These are phyloP conservation scores for Chlorodrepanis virens DNA, from an alignment of 2,113 vertebrate genomes.

Conservation along the genomic window DNA sequence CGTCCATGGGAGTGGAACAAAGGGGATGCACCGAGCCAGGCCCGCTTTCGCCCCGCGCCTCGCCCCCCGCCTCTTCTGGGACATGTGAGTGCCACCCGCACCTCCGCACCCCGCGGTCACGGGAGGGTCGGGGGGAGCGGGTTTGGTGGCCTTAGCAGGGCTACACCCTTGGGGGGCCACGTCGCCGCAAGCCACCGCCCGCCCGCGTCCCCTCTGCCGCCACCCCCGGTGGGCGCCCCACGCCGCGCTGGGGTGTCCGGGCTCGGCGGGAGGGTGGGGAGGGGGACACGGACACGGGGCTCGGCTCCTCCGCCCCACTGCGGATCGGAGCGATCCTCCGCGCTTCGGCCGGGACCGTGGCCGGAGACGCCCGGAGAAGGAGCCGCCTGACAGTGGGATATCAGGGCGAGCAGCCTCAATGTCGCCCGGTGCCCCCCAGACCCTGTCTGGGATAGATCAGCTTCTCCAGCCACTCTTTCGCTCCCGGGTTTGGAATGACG, in stretches of 20 bases:
- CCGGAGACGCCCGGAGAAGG: background rate
- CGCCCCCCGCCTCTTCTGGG: background rate
- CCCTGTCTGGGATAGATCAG: background rate
- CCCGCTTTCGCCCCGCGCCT: background rate
- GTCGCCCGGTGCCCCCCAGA: background rate
- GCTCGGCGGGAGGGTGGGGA: background rate
- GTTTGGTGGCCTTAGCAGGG: background rate
- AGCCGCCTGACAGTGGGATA: background rate
- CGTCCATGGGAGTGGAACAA: constrained; percentile 66
- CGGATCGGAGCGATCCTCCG: background rate
- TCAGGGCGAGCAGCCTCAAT: background rate
- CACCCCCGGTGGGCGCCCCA: background rate
- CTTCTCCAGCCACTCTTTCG: background rate
- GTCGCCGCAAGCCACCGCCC: background rate
- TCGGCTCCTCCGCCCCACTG: background rate
- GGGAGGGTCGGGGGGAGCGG: background rate
- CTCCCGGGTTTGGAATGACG: background rate
- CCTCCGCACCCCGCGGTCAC: background rate
- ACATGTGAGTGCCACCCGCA: constrained; percentile 43
- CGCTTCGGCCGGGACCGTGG: background rate
- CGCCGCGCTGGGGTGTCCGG: background rate
- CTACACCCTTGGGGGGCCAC: background rate
- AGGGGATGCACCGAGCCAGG: constrained; percentile 45
- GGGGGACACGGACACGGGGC: background rate
- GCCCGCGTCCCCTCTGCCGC: background rate